Evolutionary conservation across 2,113 vertebrate genomes (phyloP), one percentile per base, ranked within the genome.

Genomic region (Hucho hucho): DNA sequence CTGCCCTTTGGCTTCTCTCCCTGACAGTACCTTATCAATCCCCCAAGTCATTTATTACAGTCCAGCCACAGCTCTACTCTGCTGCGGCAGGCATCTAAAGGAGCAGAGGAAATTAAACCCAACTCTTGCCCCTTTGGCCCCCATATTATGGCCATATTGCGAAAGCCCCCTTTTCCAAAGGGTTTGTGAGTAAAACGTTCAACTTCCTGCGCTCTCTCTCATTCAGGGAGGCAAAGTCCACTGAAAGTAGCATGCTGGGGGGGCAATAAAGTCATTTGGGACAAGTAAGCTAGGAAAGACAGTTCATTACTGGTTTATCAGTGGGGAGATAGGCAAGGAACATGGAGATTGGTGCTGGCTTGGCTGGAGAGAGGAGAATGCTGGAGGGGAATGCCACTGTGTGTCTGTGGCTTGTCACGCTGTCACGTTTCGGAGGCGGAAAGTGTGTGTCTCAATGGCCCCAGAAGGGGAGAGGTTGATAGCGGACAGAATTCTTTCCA

Each of bases 301-400:
- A 53, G 49, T 90, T 92, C 89, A 89, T 92, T 91, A 90, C 86
- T 87, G 80, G 82, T 88, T 91, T 92, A 90, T 89, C 86, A 86
- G 86, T 72, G 74, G 76, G 84, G 69, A 90, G 92, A 93, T 90
- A 89, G 88, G 89, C 88, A 86, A 89, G 86, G 88, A 84, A 90
- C 85, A 86, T 76, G 70, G 83, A 90, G 90, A 92, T 88, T 87
- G 87, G 82, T 81, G 81, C 81, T 86, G 64, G 25, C 25, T 29
- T 59, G 58, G 20, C 5, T 69, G 64, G 47, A 12, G 69, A 22
- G 46, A 14, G 46, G 4, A n/a, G 61, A 22, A 25, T 63, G 22
- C 24, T 24, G 64, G 64, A 3, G 63, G 63, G 63, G 28, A n/a
- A 16, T 18, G 28, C 29, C 28, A 56, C 47, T 64, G 64, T 53